Percentiles rank a stretch among this genome's conserved stretches.
Conservation (phyloP, 1,140 invertebrate species). For the Drosophila varians region DNA sequence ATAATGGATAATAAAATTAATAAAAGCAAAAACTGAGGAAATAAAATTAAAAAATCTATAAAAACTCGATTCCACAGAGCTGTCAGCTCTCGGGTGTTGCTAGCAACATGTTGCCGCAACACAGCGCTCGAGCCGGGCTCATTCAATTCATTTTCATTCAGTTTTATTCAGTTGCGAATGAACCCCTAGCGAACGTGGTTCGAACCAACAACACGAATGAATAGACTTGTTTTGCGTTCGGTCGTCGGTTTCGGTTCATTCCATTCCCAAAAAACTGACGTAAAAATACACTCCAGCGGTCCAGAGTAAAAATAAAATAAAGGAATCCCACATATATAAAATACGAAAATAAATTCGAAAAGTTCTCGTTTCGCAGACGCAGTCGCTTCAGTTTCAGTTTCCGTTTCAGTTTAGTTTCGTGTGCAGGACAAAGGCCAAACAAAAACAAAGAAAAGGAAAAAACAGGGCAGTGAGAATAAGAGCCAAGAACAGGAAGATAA, state of each 20-base stretch:
- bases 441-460: slow-evolving; percentile 4
- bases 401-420: slow-evolving; percentile 7
- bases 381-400: background rate
- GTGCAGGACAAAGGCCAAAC: slow-evolving; percentile 8
- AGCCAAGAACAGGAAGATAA: slow-evolving; percentile 25
- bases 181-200: no score
- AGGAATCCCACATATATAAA: slow-evolving; percentile 23
- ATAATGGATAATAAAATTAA: background rate
- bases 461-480: slow-evolving; percentile 5
- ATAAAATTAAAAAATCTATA: background rate
- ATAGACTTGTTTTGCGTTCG: background rate
- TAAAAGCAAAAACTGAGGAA: background rate
- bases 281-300: slow-evolving; percentile 52
- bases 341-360: slow-evolving; percentile 40
- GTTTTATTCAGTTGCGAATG: background rate
- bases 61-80: background rate
- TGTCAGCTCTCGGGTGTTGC: background rate
- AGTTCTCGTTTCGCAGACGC: slow-evolving; percentile 2
- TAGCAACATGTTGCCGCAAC: slow-evolving; percentile 62
- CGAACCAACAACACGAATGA: no score
- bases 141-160: slow-evolving; percentile 58
- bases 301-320: slow-evolving; percentile 24
- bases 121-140: slow-evolving; percentile 59
- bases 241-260: slow-evolving; percentile 48
- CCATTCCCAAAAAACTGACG: slow-evolving; percentile 60